Base-by-base conservation (phyloP, 2,113 vertebrate species). In the Podarcis cretensis region DNA sequence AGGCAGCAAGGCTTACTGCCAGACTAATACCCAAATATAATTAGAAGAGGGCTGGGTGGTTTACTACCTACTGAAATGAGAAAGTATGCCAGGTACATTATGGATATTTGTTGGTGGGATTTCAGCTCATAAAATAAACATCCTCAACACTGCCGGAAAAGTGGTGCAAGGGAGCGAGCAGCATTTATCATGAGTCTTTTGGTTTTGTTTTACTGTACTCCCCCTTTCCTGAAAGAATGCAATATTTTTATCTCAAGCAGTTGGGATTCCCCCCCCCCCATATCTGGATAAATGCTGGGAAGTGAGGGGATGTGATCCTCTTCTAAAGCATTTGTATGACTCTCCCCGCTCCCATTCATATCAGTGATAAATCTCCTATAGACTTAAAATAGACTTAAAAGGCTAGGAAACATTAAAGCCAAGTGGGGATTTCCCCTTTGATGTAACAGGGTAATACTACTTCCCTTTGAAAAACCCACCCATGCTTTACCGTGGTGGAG, bases 1-100 rank as follows among this genome's bases (percentile, higher is more conserved):
- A 84, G 89, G 84, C 90, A 89, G 75, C 20, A 74, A 0, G 43
- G 23, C 13, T 92, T 92, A 80, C n/a, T 91, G 66, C 20, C 69
- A 92, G 35, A 43, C 77, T 83, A 87, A 5, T 77, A n/a, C 65
- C 68, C 40, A 92, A 57, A 84, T 10, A 66, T 73, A 30, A 90
- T 63, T 0, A 92, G 77, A 84, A 10, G 7, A 7, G 63, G 40
- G 85, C 81, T 54, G 54, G 16, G 4, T 86, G 32, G 86, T 95
- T 88, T 84, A 79, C 23, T 84, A 2, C 23, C 23, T 90, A 14
- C 12, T 90, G 77, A 87, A 89, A 88, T 37, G 10, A 87, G 0
- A 48, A 54, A 30, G n/a, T 21, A 35, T 35, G 54, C 0, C 87
- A 81, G 68, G 20, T 87, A 79, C 91, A 85, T 57, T 6, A 40